These are phyloP conservation scores for Ferrisia virgata DNA, from an alignment of 2,888 invertebrate species.

Conservation along the genomic window DNA sequence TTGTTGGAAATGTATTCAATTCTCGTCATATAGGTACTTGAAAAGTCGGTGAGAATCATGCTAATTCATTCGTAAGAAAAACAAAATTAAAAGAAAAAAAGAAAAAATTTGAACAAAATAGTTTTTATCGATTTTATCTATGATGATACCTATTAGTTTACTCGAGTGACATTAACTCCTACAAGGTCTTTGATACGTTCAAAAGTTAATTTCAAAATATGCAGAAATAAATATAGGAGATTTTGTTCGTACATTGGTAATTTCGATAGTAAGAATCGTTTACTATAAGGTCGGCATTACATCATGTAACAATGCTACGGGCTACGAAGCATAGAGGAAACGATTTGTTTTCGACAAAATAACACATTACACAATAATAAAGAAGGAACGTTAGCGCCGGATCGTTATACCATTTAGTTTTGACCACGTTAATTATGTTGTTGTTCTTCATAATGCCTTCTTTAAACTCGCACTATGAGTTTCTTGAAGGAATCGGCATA, in stretches of 20 bases:
- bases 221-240: background rate
- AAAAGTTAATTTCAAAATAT: slow-evolving; percentile 1
- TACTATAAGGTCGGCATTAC: slow-evolving; percentile 7
- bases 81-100: too few relatives aligned
- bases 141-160: background rate
- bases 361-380: slow-evolving; percentile 30
- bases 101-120: background rate
- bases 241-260: background rate
- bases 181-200: slow-evolving; percentile 4
- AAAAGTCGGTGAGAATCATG: too few relatives aligned
- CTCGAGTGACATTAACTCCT: background rate
- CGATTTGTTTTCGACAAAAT: slow-evolving; percentile 30
- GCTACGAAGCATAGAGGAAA: slow-evolving; percentile 32
- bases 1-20: background rate
- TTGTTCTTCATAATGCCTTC: slow-evolving; percentile 30
- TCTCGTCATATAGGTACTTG: background rate
- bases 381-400: slow-evolving; percentile 21
- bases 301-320: slow-evolving; percentile 27
- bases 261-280: slow-evolving; percentile 6
- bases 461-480: slow-evolving; percentile 9
- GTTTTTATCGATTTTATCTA: background rate
- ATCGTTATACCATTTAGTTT: slow-evolving; percentile 32
- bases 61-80: too few relatives aligned
- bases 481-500: background rate
- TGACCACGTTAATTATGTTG: slow-evolving; percentile 31